Percentiles rank a stretch among this genome's conserved stretches.
Conservation (phyloP, 2,797 vertebrate genomes). For the Garrulus glandarius region DNA sequence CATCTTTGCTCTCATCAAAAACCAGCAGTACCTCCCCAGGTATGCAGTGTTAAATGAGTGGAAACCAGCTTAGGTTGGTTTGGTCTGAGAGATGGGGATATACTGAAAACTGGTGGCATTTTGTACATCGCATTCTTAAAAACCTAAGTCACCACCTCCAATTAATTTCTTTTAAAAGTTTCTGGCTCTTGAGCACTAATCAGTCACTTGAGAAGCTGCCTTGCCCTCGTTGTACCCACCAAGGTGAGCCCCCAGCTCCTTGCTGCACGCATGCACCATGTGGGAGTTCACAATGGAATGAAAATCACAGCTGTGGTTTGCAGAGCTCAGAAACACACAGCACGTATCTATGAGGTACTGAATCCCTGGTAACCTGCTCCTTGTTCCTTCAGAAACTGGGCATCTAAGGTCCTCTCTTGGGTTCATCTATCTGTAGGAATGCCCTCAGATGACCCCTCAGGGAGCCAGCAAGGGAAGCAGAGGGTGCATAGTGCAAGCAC, state of each 20-base stretch:
- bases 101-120: background rate
- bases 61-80: background rate
- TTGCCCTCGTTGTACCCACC: background rate
- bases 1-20: background rate
- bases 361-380: background rate
- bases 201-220: background rate
- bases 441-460: fast-evolving
- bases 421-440: background rate
- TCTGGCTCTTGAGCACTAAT: background rate
- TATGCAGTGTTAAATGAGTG: fast-evolving
- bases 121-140: background rate
- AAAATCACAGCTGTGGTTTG: background rate
- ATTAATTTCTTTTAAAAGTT: background rate
- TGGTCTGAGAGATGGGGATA: background rate
- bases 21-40: background rate
- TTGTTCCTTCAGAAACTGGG: background rate
- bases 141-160: background rate
- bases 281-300: background rate
- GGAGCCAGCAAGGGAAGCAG: background rate
- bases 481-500: fast-evolving
- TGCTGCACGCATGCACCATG: fast-evolving
- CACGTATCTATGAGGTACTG: background rate
- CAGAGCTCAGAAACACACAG: background rate
- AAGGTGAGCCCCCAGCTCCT: background rate
- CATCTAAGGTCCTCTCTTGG: background rate